A percentile compares a stretch with the other conserved stretches of the same genome.
phyloP scores from a whole-genome alignment of 2,113 vertebrate genomes.

The Actinemys pallida region DNA sequence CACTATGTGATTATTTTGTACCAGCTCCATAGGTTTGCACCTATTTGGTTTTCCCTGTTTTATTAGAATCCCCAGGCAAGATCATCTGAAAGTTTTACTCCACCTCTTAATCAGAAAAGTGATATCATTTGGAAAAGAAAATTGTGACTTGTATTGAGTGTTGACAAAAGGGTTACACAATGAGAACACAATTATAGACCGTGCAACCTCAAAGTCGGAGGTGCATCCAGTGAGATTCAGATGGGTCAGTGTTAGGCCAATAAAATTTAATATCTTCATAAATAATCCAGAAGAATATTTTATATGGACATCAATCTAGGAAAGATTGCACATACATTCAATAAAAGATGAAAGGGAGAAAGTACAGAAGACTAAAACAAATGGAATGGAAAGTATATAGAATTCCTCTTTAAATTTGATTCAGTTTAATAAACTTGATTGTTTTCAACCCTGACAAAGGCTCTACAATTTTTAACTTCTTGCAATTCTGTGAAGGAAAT shows the following conservation, averaged over 20 bases:
- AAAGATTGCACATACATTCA: not conserved
- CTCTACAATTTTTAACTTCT: not conserved
- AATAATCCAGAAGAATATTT: constrained; percentile 2
- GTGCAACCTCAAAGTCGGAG: not conserved
- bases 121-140: not conserved
- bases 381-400: not conserved
- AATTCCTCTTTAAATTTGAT: not conserved
- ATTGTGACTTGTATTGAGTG: not conserved
- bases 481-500: not conserved
- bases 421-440: not conserved
- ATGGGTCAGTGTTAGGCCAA: not conserved
- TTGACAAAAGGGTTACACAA: not conserved
- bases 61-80: not conserved
- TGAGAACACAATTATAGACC: not conserved
- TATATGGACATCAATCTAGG: not conserved
- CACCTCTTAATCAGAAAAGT: not conserved
- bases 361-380: not conserved
- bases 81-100: not conserved
- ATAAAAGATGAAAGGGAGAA: not conserved
- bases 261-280: not conserved
- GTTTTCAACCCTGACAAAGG: not conserved
- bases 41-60: not conserved
- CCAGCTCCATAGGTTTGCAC: not conserved
- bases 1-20: not conserved
- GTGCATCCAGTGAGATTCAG: not conserved